Conservation (phyloP, 2,888 invertebrate genomes). For the Ypsolopha scabrella region DNA sequence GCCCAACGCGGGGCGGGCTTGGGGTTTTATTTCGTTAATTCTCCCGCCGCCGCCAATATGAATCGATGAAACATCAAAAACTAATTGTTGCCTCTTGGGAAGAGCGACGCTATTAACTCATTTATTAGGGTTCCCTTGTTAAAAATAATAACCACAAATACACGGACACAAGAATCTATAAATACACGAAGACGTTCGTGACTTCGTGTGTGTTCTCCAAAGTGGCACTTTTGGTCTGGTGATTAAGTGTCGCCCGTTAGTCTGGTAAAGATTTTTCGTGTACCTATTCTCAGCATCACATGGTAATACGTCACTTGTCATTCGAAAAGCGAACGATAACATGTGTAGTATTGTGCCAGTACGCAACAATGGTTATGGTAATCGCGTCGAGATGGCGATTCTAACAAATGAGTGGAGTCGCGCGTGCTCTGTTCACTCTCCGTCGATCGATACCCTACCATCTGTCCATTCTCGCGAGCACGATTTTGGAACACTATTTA, state of each 20-base stretch:
- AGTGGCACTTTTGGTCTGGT: no score
- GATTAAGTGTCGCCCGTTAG: no score
- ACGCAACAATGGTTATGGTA: constrained; percentile 57
- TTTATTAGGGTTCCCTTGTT: no score
- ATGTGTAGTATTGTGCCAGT: constrained; percentile 32
- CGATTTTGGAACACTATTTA: background rate
- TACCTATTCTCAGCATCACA: constrained; percentile 6
- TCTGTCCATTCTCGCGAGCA: background rate
- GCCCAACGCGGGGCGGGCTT: constrained; percentile 2
- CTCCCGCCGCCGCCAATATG: constrained; percentile 13
- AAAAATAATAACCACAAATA: no score
- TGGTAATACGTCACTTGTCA: constrained; percentile 26
- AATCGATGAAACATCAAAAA: constrained; percentile 27
- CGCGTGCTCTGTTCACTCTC: constrained; percentile 25
- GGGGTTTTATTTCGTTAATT: constrained; percentile 7
- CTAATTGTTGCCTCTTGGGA: constrained; percentile 47
- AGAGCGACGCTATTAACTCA: constrained; percentile 19
- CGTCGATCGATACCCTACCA: constrained; percentile 11
- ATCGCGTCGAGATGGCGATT: constrained; percentile 55
- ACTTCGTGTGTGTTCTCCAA: no score
- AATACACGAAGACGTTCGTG: no score
- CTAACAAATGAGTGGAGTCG: constrained; percentile 39
- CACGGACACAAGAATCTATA: no score
- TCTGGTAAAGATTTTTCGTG: background rate
- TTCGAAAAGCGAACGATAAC: constrained; percentile 36